Percentiles rank a stretch among this genome's conserved stretches.
Evolutionary conservation across 1,140 invertebrate species (phyloP).

Genomic region (Bombus haemorrhoidalis): DNA sequence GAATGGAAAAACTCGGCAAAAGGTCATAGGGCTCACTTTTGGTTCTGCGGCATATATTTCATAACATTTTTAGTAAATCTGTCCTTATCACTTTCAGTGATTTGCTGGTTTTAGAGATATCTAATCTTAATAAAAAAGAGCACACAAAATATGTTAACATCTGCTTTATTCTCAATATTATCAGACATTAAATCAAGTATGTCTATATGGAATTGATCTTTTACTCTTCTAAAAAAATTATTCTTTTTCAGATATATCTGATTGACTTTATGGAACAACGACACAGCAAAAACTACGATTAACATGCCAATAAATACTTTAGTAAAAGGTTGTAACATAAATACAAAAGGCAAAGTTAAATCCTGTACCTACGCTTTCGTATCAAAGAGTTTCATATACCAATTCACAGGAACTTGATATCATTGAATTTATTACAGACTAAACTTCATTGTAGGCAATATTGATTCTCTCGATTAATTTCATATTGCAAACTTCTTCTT

Average conservation of each 20-base stretch:
- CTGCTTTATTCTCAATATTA: not conserved
- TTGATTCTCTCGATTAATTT: not conserved
- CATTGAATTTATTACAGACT: not conserved
- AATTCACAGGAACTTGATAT: not conserved
- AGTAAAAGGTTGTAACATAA: not conserved
- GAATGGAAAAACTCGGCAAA: slow-evolving; percentile 97
- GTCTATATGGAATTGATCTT: not conserved
- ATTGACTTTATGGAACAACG: not conserved
- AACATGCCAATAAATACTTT: not conserved
- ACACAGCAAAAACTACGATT: not conserved
- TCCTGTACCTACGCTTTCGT: not conserved
- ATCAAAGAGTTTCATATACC: too few species aligned
- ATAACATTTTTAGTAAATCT: not conserved
- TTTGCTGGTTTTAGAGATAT: not conserved
- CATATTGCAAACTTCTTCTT: not conserved
- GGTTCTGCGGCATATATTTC: slow-evolving; percentile 85
- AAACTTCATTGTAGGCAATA: not conserved
- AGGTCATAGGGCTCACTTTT: slow-evolving; percentile 94
- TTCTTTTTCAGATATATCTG: not conserved
- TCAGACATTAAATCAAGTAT: not conserved
- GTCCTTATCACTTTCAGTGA: not conserved
- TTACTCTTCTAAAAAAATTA: not conserved
- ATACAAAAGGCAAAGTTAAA: not conserved
- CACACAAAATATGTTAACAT: not conserved
- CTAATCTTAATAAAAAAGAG: not conserved